Conservation (phyloP, 2,113 vertebrate species). For the Grus americana region DNA sequence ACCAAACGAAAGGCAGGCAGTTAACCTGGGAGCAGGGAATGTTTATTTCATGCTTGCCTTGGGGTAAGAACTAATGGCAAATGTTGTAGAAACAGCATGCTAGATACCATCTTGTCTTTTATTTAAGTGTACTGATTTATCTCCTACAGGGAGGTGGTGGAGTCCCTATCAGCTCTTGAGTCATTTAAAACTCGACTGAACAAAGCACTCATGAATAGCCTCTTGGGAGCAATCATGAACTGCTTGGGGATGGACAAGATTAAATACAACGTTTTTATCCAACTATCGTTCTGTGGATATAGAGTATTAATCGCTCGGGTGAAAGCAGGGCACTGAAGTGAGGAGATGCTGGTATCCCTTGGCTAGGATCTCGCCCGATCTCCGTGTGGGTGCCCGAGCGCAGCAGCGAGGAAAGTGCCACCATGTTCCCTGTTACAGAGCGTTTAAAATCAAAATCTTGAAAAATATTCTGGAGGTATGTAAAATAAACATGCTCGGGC, state of each 20-base stretch:
- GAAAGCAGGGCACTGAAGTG: background rate
- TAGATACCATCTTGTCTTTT: conserved; percentile 70
- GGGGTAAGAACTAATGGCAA: conserved; percentile 61
- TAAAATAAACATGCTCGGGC: fast-evolving
- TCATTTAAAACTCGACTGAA: conserved; percentile 66
- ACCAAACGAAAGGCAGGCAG: conserved; percentile 32
- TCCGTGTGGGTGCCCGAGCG: fast-evolving
- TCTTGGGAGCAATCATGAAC: conserved; percentile 57
- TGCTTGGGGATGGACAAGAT: conserved; percentile 63
- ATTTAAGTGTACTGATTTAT: conserved; percentile 69
- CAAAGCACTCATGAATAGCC: conserved; percentile 60
- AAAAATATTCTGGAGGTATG: background rate
- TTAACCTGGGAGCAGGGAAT: conserved; percentile 56
- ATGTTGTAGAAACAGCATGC: conserved; percentile 49
- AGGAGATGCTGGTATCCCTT: background rate
- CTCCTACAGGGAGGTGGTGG: conserved; percentile 44
- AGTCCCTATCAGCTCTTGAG: conserved; percentile 57
- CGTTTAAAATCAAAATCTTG: background rate
- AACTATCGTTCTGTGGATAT: background rate
- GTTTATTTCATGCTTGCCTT: conserved; percentile 67
- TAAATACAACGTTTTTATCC: conserved; percentile 54
- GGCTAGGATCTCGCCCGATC: fast-evolving
- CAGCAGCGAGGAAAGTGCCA: background rate
- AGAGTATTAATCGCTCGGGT: background rate
- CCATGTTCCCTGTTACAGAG: fast-evolving